Conservation (phyloP, 1,140 invertebrate genomes). For the Drosophila bipectinata region DNA sequence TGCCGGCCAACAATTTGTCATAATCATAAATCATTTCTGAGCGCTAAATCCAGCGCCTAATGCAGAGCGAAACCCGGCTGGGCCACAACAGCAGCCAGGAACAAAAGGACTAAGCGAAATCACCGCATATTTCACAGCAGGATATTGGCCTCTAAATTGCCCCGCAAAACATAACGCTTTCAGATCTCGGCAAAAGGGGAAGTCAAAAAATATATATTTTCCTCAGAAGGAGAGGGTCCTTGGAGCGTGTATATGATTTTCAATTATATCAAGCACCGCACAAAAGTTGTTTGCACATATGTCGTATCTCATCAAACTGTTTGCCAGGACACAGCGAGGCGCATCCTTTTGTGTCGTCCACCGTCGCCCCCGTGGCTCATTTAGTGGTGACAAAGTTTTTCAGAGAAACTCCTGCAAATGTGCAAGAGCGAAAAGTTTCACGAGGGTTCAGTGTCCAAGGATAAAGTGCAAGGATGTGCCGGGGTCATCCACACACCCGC, state of each 20-base stretch:
- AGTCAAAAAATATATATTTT: constrained; percentile 12
- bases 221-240: constrained; percentile 6
- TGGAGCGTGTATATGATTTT: constrained; percentile 65
- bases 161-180: constrained; percentile 74
- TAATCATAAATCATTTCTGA: constrained; percentile 82
- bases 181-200: constrained; percentile 1
- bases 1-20: constrained; percentile 73
- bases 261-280: constrained; percentile 80
- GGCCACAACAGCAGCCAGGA: constrained; percentile 31
- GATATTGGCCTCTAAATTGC: constrained; percentile 84
- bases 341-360: constrained; percentile 66
- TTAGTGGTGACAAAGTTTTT: constrained; percentile 76
- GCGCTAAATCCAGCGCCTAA: constrained; percentile 77
- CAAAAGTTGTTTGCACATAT: constrained; percentile 83
- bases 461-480: constrained; percentile 21
- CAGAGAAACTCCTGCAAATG: constrained; percentile 55
- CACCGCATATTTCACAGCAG: constrained; percentile 83
- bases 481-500: constrained; percentile 29
- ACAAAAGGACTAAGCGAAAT: constrained; percentile 57
- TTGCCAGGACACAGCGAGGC: constrained; percentile 64
- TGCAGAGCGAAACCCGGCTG: constrained; percentile 29
- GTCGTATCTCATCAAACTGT: constrained; percentile 84
- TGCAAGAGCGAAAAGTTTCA: constrained; percentile 51
- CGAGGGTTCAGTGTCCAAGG: constrained; percentile 18
- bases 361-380: constrained; percentile 42